Percentiles rank a stretch among this genome's conserved stretches.
phyloP scores from a whole-genome alignment of 2,797 vertebrate genomes.

The Sciaenops ocellatus region DNA sequence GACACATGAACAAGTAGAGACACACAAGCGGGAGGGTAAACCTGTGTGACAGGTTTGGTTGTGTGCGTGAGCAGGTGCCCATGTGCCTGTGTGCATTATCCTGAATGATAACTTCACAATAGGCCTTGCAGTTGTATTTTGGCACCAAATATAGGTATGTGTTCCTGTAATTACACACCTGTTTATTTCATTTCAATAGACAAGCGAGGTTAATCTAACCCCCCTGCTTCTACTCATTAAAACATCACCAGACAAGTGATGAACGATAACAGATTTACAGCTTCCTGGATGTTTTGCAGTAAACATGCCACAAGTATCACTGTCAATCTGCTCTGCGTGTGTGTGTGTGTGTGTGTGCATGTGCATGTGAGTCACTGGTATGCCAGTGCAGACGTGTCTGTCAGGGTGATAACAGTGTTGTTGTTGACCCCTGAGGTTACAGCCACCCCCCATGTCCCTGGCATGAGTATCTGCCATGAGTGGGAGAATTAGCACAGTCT shows the following conservation, averaged over 20 bases:
- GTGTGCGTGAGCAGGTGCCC: slow-evolving; percentile 12
- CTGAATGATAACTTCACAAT: too few relatives aligned
- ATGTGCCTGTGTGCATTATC: too few relatives aligned
- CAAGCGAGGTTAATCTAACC: neutral
- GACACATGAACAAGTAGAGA: neutral
- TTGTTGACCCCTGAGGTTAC: slow-evolving; percentile 59
- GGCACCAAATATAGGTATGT: slow-evolving; percentile 8
- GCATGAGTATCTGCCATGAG: slow-evolving; percentile 29
- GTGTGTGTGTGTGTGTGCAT: slow-evolving; percentile 43
- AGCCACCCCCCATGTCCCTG: slow-evolving; percentile 19
- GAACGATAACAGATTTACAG: slow-evolving; percentile 60
- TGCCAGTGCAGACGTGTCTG: slow-evolving; percentile 40
- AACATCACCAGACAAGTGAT: slow-evolving; percentile 33
- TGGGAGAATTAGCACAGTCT: slow-evolving; percentile 14
- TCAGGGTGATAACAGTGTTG: slow-evolving; percentile 60
- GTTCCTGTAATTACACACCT: slow-evolving; percentile 16
- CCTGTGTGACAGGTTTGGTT: slow-evolving; percentile 2
- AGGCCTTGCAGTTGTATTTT: neutral
- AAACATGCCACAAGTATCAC: slow-evolving; percentile 49
- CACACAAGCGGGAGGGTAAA: neutral
- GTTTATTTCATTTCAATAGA: neutral
- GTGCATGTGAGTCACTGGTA: slow-evolving; percentile 25
- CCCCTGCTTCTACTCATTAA: neutral
- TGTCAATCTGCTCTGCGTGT: slow-evolving; percentile 9
- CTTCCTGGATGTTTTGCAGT: slow-evolving; percentile 47